Conservation (phyloP, 2,113 vertebrate genomes). For the Trinectes maculatus region DNA sequence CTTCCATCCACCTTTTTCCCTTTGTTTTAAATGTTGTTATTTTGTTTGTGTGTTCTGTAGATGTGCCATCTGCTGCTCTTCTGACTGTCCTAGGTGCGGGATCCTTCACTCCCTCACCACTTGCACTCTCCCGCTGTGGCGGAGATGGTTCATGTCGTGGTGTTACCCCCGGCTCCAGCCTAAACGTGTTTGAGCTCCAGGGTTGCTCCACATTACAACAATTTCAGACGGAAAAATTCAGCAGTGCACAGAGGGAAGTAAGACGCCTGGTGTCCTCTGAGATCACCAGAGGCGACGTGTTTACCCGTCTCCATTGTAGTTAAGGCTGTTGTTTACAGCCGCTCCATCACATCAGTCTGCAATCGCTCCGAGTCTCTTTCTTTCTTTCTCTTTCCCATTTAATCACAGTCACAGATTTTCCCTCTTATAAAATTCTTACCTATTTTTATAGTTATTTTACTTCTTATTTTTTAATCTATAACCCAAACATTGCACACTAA, state of each 20-base stretch:
- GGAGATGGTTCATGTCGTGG: slow-evolving; percentile 20
- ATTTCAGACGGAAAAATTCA: slow-evolving; percentile 40
- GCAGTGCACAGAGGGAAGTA: slow-evolving; percentile 9
- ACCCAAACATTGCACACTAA: no score
- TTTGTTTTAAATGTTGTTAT: neutral
- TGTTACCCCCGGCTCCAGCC: slow-evolving; percentile 4
- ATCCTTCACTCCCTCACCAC: neutral
- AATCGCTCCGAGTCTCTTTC: neutral
- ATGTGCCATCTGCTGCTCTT: no score
- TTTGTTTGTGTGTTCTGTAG: no score
- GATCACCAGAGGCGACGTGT: slow-evolving; percentile 35
- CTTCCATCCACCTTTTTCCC: no score
- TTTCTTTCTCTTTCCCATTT: neutral
- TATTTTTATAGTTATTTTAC: no score
- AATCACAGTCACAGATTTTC: no score
- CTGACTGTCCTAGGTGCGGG: no score
- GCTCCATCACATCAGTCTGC: slow-evolving; percentile 1
- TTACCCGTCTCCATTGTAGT: slow-evolving; percentile 42
- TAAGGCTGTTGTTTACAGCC: slow-evolving; percentile 38
- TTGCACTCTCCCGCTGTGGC: slow-evolving; percentile 10
- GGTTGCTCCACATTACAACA: slow-evolving; percentile 45
- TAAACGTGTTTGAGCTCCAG: slow-evolving; percentile 30
- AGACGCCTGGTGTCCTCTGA: slow-evolving; percentile 41
- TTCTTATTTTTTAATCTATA: no score
- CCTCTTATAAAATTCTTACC: no score